A percentile compares a stretch with the other conserved stretches of the same genome.
Evolutionary conservation across 2,113 vertebrate genomes (phyloP).

Genomic region (Recurvirostra avosetta): DNA sequence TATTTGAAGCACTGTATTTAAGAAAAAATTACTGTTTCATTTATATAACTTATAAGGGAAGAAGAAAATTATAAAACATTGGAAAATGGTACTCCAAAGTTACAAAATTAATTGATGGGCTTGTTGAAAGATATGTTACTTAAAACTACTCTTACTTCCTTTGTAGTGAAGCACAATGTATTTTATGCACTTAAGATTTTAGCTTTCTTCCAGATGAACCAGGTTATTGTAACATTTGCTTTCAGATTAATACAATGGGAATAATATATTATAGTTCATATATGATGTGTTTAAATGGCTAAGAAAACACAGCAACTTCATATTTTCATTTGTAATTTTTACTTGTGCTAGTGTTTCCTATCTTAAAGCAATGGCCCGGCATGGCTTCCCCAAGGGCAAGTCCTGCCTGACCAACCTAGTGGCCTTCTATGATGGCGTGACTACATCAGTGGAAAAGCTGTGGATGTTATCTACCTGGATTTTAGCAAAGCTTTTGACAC

Average conservation of each 20-base stretch:
- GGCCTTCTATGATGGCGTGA: background rate
- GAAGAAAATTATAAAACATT: background rate
- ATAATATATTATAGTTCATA: background rate
- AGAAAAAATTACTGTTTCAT: background rate
- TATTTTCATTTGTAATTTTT: background rate
- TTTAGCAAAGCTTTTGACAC: no score
- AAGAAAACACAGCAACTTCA: background rate
- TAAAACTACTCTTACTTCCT: background rate
- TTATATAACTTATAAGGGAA: background rate
- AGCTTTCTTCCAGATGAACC: background rate
- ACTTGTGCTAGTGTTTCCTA: background rate
- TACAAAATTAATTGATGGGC: background rate
- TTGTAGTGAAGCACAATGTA: background rate
- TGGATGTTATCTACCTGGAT: no score
- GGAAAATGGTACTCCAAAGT: background rate
- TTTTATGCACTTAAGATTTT: background rate
- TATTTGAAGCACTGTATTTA: background rate
- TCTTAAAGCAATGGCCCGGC: background rate
- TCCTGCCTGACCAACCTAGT: background rate
- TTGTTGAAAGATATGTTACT: background rate
- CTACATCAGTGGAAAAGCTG: no score
- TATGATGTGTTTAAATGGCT: background rate
- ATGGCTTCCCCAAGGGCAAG: background rate
- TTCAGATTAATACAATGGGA: background rate
- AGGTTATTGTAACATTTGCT: background rate